phyloP scores from a whole-genome alignment of 1,140 invertebrate species.

The Cotesia typhae region DNA sequence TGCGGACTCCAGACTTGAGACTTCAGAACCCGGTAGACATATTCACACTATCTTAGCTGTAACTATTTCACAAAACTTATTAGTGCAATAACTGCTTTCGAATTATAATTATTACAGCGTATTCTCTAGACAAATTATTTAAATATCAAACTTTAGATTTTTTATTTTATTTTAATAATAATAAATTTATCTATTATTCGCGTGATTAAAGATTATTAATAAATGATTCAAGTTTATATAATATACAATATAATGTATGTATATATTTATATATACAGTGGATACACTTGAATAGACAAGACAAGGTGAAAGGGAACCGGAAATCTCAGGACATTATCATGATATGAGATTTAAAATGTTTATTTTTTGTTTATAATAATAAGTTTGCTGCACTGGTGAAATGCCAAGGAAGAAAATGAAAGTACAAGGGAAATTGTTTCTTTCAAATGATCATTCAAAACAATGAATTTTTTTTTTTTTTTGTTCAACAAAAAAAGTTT shows the following conservation, averaged over 20 bases:
- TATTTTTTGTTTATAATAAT: conserved; percentile 11
- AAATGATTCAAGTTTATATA: neutral
- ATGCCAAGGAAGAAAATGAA: conserved; percentile 4
- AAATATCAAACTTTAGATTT: no score
- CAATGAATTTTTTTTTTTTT: no score
- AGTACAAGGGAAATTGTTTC: no score
- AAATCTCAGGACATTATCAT: conserved; percentile 30
- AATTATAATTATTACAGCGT: conserved; percentile 7
- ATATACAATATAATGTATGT: neutral
- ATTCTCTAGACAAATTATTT: no score
- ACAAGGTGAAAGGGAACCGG: conserved; percentile 43
- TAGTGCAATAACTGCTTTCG: neutral
- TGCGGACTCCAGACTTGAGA: neutral
- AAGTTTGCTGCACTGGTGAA: neutral
- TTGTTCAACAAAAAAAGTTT: no score
- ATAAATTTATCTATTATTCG: neutral
- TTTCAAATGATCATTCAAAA: no score
- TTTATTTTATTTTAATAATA: neutral
- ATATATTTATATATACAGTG: neutral
- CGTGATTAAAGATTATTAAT: neutral
- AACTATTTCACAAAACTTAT: no score
- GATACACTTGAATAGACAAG: conserved; percentile 40
- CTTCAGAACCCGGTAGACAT: no score
- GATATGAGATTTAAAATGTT: conserved; percentile 8
- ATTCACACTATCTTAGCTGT: no score